Evolutionary conservation across 2,888 invertebrate genomes (phyloP), one percentile per base, ranked within the genome.

Genomic region (Ennomos quercinarius): DNA sequence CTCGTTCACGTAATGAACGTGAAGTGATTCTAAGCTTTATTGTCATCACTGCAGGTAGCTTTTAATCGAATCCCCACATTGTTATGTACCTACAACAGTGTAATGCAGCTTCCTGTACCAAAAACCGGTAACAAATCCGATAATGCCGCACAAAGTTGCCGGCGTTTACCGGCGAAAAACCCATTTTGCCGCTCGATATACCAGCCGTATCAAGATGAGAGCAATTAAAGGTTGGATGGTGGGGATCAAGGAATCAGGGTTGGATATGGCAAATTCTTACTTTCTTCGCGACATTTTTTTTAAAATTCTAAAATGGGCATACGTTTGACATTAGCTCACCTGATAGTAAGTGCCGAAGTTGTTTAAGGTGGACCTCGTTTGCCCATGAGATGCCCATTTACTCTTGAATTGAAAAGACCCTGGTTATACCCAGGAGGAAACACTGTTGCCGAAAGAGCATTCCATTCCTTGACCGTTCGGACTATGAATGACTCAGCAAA

Each of bases 101-200:
- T 45, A 46, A 11, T 44, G n/a, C 12, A 60, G 57, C 41, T 53
- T 59, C 38, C 48, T 55, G 59, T 61, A 69, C 68, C 69, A 68
- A 73, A 75, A 75, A 69, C 70, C 67, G 73, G 73, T 71, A 74
- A 71, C 83, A 86, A 88, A 90, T 90, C 89, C 89, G 91, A 91
- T 91, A 90, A 91, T 88, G 84, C 75, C 74, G 59, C 81, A 91
- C 91, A 92, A 89, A 88, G 91, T 91, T 88, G 88, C 86, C 43
- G 74, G 74, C 83, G 81, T 81, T 87, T 83, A 83, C 86, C 84
- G 80, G 84, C 87, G 88, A 87, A 89, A 89, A 89, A 90, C 86
- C 89, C 90, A 88, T 90, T 91, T 91, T 89, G 86, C 86, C 91
- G 91, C 90, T 92, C 91, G 88, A 91, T 92, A 88, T 91, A 90